A percentile compares a stretch with the other conserved stretches of the same genome.
Conservation (phyloP, 2,113 vertebrate species). For the Cynoglossus semilaevis region DNA sequence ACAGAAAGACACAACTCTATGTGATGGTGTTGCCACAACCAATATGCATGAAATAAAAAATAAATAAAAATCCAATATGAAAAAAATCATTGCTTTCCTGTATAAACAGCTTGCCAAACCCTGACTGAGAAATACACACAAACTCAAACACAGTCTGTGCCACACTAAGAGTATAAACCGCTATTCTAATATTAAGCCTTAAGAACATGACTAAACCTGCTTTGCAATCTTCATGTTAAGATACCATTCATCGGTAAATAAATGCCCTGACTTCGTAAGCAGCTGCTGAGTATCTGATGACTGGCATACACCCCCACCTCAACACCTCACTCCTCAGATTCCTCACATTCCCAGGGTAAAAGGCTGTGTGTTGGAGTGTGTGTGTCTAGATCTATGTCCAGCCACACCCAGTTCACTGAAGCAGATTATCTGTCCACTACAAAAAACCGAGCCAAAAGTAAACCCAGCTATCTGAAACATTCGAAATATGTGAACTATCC, state of each 20-base stretch:
- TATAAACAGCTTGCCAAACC: neutral
- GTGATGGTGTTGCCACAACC: too few relatives aligned
- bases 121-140: neutral
- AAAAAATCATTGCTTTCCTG: too few relatives aligned
- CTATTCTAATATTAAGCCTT: neutral
- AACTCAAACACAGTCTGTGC: neutral
- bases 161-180: neutral
- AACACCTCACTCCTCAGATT: conserved; percentile 55
- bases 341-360: conserved; percentile 53
- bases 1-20: too few relatives aligned
- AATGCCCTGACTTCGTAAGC: conserved; percentile 9
- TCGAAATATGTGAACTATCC: conserved; percentile 17
- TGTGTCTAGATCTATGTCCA: conserved; percentile 27
- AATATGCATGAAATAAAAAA: too few relatives aligned
- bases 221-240: conserved; percentile 3
- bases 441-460: conserved; percentile 16
- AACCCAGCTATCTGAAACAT: conserved; percentile 25
- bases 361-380: conserved; percentile 7
- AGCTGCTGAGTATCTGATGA: conserved; percentile 46
- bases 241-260: conserved; percentile 5
- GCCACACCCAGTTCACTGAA: conserved; percentile 53
- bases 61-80: too few relatives aligned
- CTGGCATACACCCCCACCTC: conserved; percentile 39
- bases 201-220: neutral
- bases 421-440: conserved; percentile 17